Base-by-base conservation (phyloP, 2,797 vertebrate genomes). In the Muscicapa comitata region DNA sequence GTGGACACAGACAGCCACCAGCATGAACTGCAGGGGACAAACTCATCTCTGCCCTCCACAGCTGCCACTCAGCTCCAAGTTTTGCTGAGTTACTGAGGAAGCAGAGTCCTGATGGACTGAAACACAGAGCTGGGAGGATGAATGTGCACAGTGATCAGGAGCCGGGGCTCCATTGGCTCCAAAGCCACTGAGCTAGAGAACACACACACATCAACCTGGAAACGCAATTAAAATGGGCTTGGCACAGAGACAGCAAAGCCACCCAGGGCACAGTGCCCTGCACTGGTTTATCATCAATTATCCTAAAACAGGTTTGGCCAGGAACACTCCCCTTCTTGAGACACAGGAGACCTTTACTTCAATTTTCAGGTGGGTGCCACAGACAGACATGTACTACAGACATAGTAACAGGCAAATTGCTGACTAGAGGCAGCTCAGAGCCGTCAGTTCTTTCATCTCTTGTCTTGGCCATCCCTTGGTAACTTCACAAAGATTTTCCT, bases 101-200 rank as follows among this genome's bases (percentile, higher is more conserved):
- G 33, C 50, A 66, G 48, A 10, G 20, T 24, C 28, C 50, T 16
- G 18, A 42, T 9, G 16, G 37, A 53, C 33, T 38, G 28, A 31
- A 83, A 31, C 55, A 54, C 31, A 48, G 26, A 71, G 40, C 48
- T n/a, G 13, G n/a, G 42, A 37, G 42, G 48, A 61, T 12, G 35
- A 47, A 85, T 2, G 9, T 1, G 13, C 9, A 6, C 18, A 31
- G 62, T 4, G 12, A 15, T 0, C 1, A 57, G 53, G 28, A 83
- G n/a, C 21, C 20, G 29, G 57, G 11, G 21, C 31, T 76, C 51
- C 59, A 33, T 0, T 0, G 0, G 7, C 48, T 71, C 45, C 61
- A 61, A 1, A 3, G 5, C 18, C 33, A 33, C 42, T 17, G 48
- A 73, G 21, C 50, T 13, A 43, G 38, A 42, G 42, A 77, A 47